Evolutionary conservation across 2,888 invertebrate species (phyloP).

Genomic region (Hermaeophaga mercurialis): DNA sequence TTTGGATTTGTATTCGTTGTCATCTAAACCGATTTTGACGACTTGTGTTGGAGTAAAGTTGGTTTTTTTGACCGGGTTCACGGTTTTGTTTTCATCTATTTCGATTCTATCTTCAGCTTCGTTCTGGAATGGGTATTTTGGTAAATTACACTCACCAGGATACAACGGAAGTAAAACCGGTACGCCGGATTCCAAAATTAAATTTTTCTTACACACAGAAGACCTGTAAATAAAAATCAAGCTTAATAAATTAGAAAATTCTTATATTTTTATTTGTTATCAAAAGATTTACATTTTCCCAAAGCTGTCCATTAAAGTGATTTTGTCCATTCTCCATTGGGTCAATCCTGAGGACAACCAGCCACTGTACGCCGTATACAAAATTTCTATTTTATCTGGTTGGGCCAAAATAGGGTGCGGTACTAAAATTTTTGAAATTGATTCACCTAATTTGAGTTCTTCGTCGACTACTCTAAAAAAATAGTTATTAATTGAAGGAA

Average conservation of each 20-base stretch:
- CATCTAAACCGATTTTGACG: constrained; percentile 53
- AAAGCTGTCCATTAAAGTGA: constrained; percentile 83
- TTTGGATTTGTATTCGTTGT: constrained; percentile 39
- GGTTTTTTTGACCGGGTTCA: constrained; percentile 31
- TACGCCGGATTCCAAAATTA: constrained; percentile 74
- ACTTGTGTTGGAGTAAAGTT: constrained; percentile 55
- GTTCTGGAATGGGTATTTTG: constrained; percentile 55
- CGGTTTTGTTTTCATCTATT: constrained; percentile 24
- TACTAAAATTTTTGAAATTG: constrained; percentile 81
- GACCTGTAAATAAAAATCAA: constrained; percentile 60
- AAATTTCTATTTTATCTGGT: constrained; percentile 72
- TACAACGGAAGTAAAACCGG: constrained; percentile 75
- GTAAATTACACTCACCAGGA: constrained; percentile 77
- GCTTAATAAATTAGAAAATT: not conserved
- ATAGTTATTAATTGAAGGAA: not conserved
- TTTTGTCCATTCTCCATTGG: constrained; percentile 80
- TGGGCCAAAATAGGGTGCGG: constrained; percentile 86
- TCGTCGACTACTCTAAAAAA: constrained; percentile 77
- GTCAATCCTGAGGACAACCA: constrained; percentile 87
- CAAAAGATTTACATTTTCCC: constrained; percentile 67
- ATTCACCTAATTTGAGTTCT: constrained; percentile 71
- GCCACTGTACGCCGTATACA: constrained; percentile 87
- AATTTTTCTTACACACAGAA: constrained; percentile 78
- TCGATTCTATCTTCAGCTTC: constrained; percentile 38
- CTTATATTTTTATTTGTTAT: too few relatives aligned